Conservation (phyloP, 2,113 vertebrate genomes). For the Abramis brama region DNA sequence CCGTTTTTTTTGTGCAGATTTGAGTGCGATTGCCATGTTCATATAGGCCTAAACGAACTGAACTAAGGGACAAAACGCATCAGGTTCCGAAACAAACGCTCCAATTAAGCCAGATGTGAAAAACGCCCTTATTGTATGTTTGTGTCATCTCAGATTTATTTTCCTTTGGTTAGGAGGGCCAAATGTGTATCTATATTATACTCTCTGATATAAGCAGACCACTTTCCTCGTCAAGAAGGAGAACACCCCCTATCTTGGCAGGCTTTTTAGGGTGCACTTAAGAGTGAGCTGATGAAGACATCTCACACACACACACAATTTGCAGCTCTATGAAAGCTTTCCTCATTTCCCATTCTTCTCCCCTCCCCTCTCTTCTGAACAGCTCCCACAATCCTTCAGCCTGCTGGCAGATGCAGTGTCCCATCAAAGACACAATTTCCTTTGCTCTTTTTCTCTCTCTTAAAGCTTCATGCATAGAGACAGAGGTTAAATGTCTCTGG, state of each 20-base stretch:
- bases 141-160: neutral
- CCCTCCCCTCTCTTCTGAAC: constrained; percentile 4
- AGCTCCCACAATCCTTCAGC: constrained; percentile 31
- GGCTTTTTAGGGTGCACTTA: constrained; percentile 44
- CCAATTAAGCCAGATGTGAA: no score
- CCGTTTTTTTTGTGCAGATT: no score
- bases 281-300: constrained; percentile 48
- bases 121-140: neutral
- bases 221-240: neutral
- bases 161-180: neutral
- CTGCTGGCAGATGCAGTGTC: constrained; percentile 39
- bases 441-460: neutral
- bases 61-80: no score
- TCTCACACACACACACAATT: constrained; percentile 38
- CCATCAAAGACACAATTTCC: constrained; percentile 36
- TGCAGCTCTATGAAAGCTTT: constrained; percentile 28
- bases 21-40: no score
- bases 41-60: no score
- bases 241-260: constrained; percentile 26
- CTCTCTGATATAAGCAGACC: neutral
- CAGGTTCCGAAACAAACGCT: no score
- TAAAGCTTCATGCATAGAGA: constrained; percentile 39
- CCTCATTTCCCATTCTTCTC: constrained; percentile 16
- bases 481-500: constrained; percentile 57
- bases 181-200: constrained; percentile 14